Evolutionary conservation across 2,113 vertebrate genomes (phyloP).

Genomic region (Typhlomys cinereus): DNA sequence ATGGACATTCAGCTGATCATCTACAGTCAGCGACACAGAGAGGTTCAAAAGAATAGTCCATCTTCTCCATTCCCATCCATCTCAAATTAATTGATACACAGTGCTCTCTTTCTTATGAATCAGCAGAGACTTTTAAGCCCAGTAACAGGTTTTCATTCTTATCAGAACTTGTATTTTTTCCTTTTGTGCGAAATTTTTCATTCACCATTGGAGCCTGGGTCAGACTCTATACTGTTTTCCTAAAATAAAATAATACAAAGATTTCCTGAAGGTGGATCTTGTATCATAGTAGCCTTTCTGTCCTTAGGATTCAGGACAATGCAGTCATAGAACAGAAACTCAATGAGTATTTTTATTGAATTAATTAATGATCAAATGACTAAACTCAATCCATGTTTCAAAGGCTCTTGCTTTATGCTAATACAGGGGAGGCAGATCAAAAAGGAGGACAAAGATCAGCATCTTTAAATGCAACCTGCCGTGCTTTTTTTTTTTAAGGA

Average conservation of each 20-base stretch:
- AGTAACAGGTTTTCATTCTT: background rate
- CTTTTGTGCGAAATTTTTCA: background rate
- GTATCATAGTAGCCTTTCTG: background rate
- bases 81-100: background rate
- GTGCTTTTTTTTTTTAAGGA: slow-evolving; percentile 46
- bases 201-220: background rate
- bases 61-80: background rate
- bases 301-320: background rate
- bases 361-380: slow-evolving; percentile 48
- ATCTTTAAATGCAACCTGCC: slow-evolving; percentile 59
- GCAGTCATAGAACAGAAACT: background rate
- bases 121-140: background rate
- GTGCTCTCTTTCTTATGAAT: background rate
- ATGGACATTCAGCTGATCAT: background rate
- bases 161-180: slow-evolving; percentile 28
- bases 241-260: slow-evolving; percentile 35
- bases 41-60: background rate
- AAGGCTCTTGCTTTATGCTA: slow-evolving; percentile 40
- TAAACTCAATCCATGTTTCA: background rate
- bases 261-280: background rate
- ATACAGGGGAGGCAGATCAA: background rate
- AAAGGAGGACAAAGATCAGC: slow-evolving; percentile 52
- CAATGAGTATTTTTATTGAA: slow-evolving; percentile 53
- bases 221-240: background rate
- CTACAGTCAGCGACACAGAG: background rate